Evolutionary conservation across 2,113 vertebrate genomes (phyloP).

Genomic region (Xyliphius kryptos): DNA sequence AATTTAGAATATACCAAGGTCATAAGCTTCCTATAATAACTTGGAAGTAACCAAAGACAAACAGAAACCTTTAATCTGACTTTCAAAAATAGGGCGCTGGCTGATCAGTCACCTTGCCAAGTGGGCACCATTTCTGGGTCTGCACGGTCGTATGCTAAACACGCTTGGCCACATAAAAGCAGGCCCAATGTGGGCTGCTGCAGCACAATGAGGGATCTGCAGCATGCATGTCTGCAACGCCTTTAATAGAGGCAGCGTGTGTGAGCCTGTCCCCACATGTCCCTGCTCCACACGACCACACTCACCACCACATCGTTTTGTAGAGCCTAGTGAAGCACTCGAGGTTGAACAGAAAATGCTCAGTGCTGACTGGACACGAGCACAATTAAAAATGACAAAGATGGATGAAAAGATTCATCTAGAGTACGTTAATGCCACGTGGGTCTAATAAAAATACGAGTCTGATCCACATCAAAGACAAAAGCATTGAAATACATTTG

Average conservation of each 20-base stretch:
- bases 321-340: neutral
- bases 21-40: slow-evolving; percentile 56
- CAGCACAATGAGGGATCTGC: slow-evolving; percentile 52
- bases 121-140: slow-evolving; percentile 37
- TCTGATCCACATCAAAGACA: no score
- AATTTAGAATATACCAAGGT: slow-evolving; percentile 52
- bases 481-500: no score
- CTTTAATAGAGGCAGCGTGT: slow-evolving; percentile 43
- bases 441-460: no score
- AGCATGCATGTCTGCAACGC: slow-evolving; percentile 24
- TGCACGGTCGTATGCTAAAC: slow-evolving; percentile 42
- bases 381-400: neutral
- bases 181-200: slow-evolving; percentile 52
- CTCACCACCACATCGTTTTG: slow-evolving; percentile 20
- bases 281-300: slow-evolving; percentile 28
- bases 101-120: slow-evolving; percentile 43
- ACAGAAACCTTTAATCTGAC: slow-evolving; percentile 58
- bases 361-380: slow-evolving; percentile 4
- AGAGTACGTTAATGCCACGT: no score
- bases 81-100: slow-evolving; percentile 48
- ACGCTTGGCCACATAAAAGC: slow-evolving; percentile 50
- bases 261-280: slow-evolving; percentile 36
- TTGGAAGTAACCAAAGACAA: slow-evolving; percentile 58
- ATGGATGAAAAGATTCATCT: neutral
- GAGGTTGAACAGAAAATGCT: neutral